Evolutionary conservation across 35 echinoderm and acorn worm genomes (phyloP), one percentile per base, ranked within the genome.

Genomic region (Ptychodera flava): DNA sequence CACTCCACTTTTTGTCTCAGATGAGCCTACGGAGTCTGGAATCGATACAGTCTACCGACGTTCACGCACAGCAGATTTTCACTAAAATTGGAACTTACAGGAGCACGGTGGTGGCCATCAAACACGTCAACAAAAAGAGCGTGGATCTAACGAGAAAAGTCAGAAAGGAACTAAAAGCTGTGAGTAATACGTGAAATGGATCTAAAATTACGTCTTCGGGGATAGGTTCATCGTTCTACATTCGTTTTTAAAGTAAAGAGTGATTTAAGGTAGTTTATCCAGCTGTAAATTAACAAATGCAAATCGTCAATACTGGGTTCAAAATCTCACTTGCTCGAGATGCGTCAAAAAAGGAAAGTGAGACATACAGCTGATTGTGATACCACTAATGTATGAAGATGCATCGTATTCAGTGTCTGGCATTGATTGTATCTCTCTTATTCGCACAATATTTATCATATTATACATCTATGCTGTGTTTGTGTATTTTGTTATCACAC

Each of bases 151-250:
- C 37, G 76, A 88, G 96, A 35, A 80, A 36, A 88, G 53, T 99
- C 1, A 78, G 92, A 36, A 92, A 89, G 83, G 96, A 94, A 92
- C 88, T 99, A 12, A 97, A 97, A 89, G 53, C 89, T 29, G 96
- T 99, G 86, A 90, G 95, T 93, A 77, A 16, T n/a, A n/a, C n/a
- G n/a, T n/a, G n/a, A n/a, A n/a, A n/a, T n/a, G n/a, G n/a, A n/a
- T n/a, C n/a, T n/a, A n/a, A n/a, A n/a, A n/a, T n/a, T n/a, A n/a
- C n/a, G n/a, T n/a, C n/a, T n/a, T n/a, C n/a, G n/a, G n/a, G n/a
- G n/a, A n/a, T n/a, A n/a, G n/a, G n/a, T n/a, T n/a, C n/a, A n/a
- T n/a, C n/a, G n/a, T n/a, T n/a, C n/a, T n/a, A n/a, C n/a, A n/a
- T n/a, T n/a, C n/a, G n/a, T n/a, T n/a, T n/a, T n/a, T n/a, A n/a